Percentiles rank a stretch among this genome's conserved stretches.
Conservation (phyloP, 2,113 vertebrate species). For the Xiphophorus maculatus region DNA sequence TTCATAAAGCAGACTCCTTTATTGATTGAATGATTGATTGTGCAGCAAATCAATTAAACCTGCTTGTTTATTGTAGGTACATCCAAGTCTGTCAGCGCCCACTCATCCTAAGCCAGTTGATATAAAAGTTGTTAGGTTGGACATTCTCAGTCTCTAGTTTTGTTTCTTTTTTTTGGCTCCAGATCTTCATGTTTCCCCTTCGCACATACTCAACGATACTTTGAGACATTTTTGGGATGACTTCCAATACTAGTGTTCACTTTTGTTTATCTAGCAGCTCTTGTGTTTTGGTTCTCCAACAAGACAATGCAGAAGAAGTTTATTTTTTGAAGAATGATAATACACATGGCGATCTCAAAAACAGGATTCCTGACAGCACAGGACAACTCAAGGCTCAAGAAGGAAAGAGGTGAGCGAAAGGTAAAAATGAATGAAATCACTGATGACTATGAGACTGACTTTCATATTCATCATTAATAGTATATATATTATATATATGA, state of each 20-base stretch:
- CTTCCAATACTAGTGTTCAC: slow-evolving; percentile 29
- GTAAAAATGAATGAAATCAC: too few species aligned
- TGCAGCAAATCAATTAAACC: slow-evolving; percentile 17
- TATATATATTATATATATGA: too few species aligned
- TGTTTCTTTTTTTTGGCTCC: neutral
- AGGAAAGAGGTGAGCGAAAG: too few species aligned
- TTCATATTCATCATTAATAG: too few species aligned
- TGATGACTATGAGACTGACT: too few species aligned
- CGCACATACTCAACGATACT: neutral
- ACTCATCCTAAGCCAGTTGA: slow-evolving; percentile 4
- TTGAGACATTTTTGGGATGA: slow-evolving; percentile 8
- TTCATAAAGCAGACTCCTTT: slow-evolving; percentile 6
- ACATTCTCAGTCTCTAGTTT: slow-evolving; percentile 3
- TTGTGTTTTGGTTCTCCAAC: neutral
- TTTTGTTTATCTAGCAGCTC: slow-evolving; percentile 24
- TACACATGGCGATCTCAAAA: too few species aligned
- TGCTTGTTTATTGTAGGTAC: slow-evolving; percentile 38
- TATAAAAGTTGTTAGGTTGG: slow-evolving; percentile 30
- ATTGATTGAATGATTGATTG: slow-evolving; percentile 27
- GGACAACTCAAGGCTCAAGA: too few species aligned
- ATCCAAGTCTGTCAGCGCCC: slow-evolving; percentile 32
- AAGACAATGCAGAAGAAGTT: neutral
- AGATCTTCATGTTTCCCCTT: neutral
- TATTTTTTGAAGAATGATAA: too few species aligned
- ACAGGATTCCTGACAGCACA: too few species aligned